Evolutionary conservation across 1,140 invertebrate genomes (phyloP), one percentile per base, ranked within the genome.

Genomic region (Oncopodura yosiiana): DNA sequence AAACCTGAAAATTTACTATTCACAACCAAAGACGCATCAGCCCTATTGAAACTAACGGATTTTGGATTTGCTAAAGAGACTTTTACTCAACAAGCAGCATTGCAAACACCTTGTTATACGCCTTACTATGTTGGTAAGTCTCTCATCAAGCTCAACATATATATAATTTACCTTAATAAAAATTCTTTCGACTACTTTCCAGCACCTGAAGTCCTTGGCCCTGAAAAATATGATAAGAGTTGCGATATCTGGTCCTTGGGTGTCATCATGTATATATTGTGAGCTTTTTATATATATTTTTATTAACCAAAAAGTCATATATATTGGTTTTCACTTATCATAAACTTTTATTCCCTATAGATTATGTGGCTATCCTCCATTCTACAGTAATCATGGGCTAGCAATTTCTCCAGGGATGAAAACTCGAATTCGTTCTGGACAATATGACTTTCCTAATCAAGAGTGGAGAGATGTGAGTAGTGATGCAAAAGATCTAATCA

Each of bases 61-160:
- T 99, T 98, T 75, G 95, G 95, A n/a, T 99, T 99, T 78, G 95
- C 95, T n/a, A 99, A 99, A 72, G 89, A 95, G 73, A 92, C 85
- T 0, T 74, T 82, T 54, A 76, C 78, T n/a, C 43, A 48, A 21
- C 82, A 84, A 56, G 84, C 87, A 0, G 84, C 87, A 0, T 72
- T 99, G 55, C 90, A 94, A 71, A 98, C 94, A 1, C 94, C 94
- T 2, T 98, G 94, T 71, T 99, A 97, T 68, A 99, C 94, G 11
- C 94, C 94, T 3, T 97, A 97, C 69, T 99, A 99, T 77, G 94
- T 95, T 66, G 89, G 82, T 84, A 72, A 75, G 79, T 73, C 29
- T 59, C 48, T 29, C 23, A 45, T 64, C 44, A 6, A 8, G 18
- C 48, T 29, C 11, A 49, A 37, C 30, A 49, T 18, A 23, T 24